Evolutionary conservation across 1,140 invertebrate genomes (phyloP).

Genomic region (Augochlora pura): DNA sequence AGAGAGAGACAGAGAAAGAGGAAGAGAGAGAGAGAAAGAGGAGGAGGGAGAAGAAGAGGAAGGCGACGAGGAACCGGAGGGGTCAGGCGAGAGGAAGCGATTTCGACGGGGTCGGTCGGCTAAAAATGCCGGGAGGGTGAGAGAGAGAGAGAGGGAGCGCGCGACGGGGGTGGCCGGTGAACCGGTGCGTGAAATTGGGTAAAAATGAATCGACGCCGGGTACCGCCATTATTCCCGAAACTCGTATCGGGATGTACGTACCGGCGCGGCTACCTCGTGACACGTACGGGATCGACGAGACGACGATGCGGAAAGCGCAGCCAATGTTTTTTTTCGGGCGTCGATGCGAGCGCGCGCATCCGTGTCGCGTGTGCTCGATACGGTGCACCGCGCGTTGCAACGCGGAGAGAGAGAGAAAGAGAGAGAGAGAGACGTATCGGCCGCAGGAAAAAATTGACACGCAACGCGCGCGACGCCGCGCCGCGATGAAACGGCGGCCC

Average conservation of each 20-base stretch:
- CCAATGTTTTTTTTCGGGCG: conserved; percentile 34
- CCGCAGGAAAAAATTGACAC: neutral
- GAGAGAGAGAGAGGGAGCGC: too few relatives aligned
- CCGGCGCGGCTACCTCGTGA: conserved; percentile 5
- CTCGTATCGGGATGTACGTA: conserved; percentile 25
- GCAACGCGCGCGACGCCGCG: neutral
- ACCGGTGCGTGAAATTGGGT: conserved; percentile 67
- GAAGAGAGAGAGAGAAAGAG: neutral
- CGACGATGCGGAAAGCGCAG: conserved; percentile 32
- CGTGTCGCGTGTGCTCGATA: neutral
- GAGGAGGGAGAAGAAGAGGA: neutral
- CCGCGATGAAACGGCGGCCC: too few relatives aligned
- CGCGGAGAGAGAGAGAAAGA: too few relatives aligned
- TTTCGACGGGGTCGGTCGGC: neutral
- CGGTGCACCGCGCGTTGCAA: neutral
- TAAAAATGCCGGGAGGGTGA: neutral
- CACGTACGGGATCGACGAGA: conserved; percentile 31
- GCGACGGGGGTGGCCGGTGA: conserved; percentile 27
- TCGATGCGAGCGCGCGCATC: neutral
- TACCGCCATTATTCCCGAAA: conserved; percentile 47
- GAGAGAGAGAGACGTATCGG: neutral
- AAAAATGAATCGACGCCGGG: conserved; percentile 58
- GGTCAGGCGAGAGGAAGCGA: neutral
- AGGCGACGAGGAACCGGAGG: neutral
- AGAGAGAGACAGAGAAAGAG: neutral